Percentiles rank a stretch among this genome's conserved stretches.
phyloP scores from a whole-genome alignment of 2,888 invertebrate species.

The Halictus ligatus region DNA sequence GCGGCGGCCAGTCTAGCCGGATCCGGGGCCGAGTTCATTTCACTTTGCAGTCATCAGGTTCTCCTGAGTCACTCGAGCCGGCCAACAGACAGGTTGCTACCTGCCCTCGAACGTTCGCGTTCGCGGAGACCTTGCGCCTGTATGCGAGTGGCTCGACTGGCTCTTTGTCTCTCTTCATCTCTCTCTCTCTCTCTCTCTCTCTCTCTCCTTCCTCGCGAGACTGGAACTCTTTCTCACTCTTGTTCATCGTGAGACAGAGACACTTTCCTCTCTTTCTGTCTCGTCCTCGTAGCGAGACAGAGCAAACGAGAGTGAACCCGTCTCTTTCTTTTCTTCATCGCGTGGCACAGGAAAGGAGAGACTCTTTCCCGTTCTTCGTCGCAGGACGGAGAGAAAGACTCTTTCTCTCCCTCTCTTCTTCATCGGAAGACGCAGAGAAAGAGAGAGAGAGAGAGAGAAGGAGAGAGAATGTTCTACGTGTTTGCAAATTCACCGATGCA shows the following conservation, averaged over 20 bases:
- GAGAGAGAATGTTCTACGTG: conserved; percentile 5
- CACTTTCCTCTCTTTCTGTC: too few relatives aligned
- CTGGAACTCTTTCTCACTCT: too few relatives aligned
- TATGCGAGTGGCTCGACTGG: neutral
- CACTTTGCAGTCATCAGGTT: conserved; percentile 74
- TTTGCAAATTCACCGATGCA: conserved; percentile 31
- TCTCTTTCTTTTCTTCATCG: too few relatives aligned
- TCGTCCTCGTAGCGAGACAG: too few relatives aligned
- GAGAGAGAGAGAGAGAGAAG: neutral
- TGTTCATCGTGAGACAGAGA: too few relatives aligned
- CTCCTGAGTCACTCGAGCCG: conserved; percentile 79
- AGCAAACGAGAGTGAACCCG: too few relatives aligned
- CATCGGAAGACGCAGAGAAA: neutral
- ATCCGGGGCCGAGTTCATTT: conserved; percentile 76
- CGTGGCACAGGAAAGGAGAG: too few relatives aligned
- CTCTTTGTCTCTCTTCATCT: neutral
- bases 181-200: too few relatives aligned
- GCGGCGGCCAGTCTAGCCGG: conserved; percentile 69
- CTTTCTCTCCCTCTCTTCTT: neutral
- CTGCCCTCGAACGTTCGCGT: conserved; percentile 65
- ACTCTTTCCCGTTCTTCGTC: neutral
- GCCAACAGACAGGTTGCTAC: conserved; percentile 76
- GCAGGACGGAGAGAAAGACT: neutral
- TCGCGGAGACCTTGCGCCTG: neutral
- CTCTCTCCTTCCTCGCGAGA: too few relatives aligned